Evolutionary conservation across 2,113 vertebrate species (phyloP).

Genomic region (Gymnobelideus leadbeateri): DNA sequence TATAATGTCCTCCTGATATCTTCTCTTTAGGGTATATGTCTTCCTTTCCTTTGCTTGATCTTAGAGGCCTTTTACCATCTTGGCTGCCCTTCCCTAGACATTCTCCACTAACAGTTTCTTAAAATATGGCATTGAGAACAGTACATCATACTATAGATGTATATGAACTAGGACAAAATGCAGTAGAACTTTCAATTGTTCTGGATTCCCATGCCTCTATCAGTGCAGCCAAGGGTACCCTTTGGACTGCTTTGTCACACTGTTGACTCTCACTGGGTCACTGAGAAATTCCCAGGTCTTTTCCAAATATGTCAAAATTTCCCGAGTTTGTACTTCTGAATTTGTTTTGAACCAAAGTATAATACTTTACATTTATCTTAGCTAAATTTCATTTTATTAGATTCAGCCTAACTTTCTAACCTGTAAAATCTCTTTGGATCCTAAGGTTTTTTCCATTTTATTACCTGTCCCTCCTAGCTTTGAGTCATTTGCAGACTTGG

Average conservation of each 20-base stretch:
- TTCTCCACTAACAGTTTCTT: neutral
- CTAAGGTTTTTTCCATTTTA: neutral
- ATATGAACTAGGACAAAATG: neutral
- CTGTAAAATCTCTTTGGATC: neutral
- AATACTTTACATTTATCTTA: neutral
- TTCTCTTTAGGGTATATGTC: neutral
- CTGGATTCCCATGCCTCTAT: neutral
- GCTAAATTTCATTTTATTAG: neutral
- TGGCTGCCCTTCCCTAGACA: neutral
- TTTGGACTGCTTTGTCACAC: neutral
- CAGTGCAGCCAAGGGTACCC: neutral
- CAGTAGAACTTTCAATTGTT: neutral
- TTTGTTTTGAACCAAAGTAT: neutral
- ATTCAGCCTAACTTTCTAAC: neutral
- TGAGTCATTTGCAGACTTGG: neutral
- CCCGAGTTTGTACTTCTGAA: neutral
- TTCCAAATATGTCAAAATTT: neutral
- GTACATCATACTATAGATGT: neutral
- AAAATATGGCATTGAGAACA: neutral
- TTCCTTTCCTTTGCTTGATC: neutral
- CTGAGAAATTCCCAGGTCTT: neutral
- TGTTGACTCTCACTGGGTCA: neutral
- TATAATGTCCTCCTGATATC: neutral
- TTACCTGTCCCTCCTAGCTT: neutral
- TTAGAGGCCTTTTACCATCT: neutral